phyloP scores from a whole-genome alignment of 2,113 vertebrate species.

The Rhombomys opimus region DNA sequence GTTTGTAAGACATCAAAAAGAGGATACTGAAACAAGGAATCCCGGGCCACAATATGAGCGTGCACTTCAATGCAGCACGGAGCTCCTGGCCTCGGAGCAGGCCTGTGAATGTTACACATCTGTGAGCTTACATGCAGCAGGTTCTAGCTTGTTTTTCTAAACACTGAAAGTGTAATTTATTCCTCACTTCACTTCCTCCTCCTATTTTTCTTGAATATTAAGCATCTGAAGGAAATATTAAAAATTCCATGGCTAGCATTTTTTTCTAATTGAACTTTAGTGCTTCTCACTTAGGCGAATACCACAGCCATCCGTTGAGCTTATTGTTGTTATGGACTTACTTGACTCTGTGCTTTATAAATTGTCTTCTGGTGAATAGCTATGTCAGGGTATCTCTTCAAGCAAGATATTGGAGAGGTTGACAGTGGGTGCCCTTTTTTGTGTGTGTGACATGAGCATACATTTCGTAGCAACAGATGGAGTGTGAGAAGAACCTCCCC shows the following conservation, averaged over 20 bases:
- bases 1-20: not conserved
- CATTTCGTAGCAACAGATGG: not conserved
- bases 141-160: not conserved
- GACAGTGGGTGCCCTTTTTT: not conserved
- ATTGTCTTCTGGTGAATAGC: not conserved
- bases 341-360: not conserved
- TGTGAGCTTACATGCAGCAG: not conserved
- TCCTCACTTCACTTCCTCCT: not conserved
- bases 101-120: not conserved
- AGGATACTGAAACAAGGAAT: not conserved
- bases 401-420: not conserved
- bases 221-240: not conserved
- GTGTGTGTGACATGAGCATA: not conserved
- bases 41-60: not conserved
- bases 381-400: too few species aligned
- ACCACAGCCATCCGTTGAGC: not conserved
- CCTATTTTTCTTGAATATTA: not conserved
- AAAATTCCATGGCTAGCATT: conserved; percentile 21
- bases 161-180: not conserved
- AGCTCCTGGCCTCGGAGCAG: not conserved
- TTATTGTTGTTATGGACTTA: not conserved
- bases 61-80: not conserved
- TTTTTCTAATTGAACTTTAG: not conserved
- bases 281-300: not conserved
- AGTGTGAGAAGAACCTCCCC: not conserved